phyloP scores from a whole-genome alignment of 2,888 invertebrate genomes.

The Onthophagus sagittarius region DNA sequence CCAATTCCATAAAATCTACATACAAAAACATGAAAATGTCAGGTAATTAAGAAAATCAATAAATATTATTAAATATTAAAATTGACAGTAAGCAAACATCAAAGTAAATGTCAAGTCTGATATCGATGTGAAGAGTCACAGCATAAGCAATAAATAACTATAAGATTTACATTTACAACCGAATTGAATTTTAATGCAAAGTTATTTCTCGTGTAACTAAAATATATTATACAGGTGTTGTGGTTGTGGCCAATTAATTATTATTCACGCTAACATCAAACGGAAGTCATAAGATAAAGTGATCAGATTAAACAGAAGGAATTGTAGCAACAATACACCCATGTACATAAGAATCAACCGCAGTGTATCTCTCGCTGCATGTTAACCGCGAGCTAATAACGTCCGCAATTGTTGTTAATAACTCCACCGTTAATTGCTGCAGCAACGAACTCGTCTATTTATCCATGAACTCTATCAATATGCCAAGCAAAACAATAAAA shows the following conservation, averaged over 20 bases:
- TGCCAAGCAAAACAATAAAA: not conserved
- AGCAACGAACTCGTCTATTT: not conserved
- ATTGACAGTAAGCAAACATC: no score
- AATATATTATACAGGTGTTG: not conserved
- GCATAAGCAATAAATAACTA: no score
- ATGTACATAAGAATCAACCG: no score
- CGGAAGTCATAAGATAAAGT: not conserved
- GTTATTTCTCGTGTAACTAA: not conserved
- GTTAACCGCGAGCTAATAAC: not conserved
- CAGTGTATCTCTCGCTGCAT: no score
- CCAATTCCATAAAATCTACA: constrained; percentile 92
- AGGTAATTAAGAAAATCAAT: constrained; percentile 57
- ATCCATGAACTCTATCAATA: not conserved
- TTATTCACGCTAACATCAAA: not conserved
- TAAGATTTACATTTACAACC: no score
- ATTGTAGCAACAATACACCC: no score
- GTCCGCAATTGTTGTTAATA: constrained; percentile 6
- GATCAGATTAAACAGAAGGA: not conserved
- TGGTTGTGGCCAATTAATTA: not conserved
- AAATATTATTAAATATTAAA: no score
- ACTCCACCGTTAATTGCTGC: not conserved
- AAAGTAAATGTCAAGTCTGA: no score
- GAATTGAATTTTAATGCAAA: not conserved
- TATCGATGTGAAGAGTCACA: no score
- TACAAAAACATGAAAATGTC: constrained; percentile 89